phyloP scores from a whole-genome alignment of 1,140 invertebrate genomes.

The Amyelois transitella region DNA sequence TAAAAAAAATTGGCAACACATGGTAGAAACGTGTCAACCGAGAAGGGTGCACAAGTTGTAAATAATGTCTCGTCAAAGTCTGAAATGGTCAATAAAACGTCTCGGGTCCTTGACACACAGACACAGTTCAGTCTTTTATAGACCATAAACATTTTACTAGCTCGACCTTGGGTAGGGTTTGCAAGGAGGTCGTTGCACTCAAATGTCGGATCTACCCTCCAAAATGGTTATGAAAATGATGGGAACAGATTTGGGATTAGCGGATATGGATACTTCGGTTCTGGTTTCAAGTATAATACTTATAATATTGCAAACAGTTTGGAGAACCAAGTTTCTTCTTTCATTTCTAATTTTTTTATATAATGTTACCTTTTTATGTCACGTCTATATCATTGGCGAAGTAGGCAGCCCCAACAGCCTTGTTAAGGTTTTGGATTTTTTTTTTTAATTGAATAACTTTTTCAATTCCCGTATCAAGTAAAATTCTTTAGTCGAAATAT shows the following conservation, averaged over 20 bases:
- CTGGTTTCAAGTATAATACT: background rate
- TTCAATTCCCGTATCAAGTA: no score
- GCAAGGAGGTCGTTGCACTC: conserved; percentile 68
- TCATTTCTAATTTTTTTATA: no score
- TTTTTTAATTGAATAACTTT: no score
- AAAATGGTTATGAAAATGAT: background rate
- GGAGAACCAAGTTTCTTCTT: no score
- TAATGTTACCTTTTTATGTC: no score
- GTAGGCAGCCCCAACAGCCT: no score
- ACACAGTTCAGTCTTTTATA: conserved; percentile 70
- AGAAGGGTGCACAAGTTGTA: conserved; percentile 28
- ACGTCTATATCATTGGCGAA: no score
- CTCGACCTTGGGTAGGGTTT: conserved; percentile 66
- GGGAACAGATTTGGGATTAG: background rate
- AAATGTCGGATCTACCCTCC: conserved; percentile 20
- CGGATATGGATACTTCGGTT: background rate
- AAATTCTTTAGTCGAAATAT: no score
- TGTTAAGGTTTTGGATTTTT: no score
- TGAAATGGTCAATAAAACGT: conserved; percentile 49
- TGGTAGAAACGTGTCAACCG: background rate
- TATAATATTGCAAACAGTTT: background rate
- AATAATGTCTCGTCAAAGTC: conserved; percentile 27
- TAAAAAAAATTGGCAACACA: background rate
- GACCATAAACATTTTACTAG: conserved; percentile 73
- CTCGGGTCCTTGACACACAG: conserved; percentile 68